Conservation (phyloP, 2,888 invertebrate genomes). For the Erebia palarica region DNA sequence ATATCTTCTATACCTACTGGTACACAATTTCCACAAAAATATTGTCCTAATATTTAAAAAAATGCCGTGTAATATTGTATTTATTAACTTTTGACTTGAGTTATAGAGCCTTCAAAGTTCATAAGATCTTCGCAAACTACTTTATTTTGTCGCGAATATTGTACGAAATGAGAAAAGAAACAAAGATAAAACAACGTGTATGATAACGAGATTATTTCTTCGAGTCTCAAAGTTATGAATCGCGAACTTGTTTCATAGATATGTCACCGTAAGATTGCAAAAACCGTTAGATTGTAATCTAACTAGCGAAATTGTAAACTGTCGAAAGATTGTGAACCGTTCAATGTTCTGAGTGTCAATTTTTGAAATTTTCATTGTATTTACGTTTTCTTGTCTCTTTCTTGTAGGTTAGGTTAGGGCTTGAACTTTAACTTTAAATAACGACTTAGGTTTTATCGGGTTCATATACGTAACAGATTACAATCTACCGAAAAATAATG, state of each 20-base stretch:
- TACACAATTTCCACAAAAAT: neutral
- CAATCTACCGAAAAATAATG: too few relatives aligned
- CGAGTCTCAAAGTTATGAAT: neutral
- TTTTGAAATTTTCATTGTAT: too few relatives aligned
- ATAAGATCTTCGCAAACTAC: neutral
- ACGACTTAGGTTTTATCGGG: too few relatives aligned
- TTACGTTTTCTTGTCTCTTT: too few relatives aligned
- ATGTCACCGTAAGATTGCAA: too few relatives aligned
- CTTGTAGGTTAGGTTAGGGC: too few relatives aligned
- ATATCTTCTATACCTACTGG: neutral
- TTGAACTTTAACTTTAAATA: too few relatives aligned
- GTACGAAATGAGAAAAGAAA: slow-evolving; percentile 11
- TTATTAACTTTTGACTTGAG: slow-evolving; percentile 1
- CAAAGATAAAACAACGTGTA: neutral
- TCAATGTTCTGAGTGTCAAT: too few relatives aligned
- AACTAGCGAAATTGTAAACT: too few relatives aligned
- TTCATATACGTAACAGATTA: too few relatives aligned
- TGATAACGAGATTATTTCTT: neutral
- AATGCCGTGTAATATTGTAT: slow-evolving; percentile 1
- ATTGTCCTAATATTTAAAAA: neutral
- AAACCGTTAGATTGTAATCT: too few relatives aligned
- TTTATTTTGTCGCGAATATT: slow-evolving; percentile 13
- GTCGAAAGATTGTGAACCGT: too few relatives aligned
- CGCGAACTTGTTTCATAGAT: neutral
- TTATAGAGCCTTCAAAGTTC: slow-evolving; percentile 3